phyloP scores from a whole-genome alignment of 2,113 vertebrate species.

The Amia ocellicauda region DNA sequence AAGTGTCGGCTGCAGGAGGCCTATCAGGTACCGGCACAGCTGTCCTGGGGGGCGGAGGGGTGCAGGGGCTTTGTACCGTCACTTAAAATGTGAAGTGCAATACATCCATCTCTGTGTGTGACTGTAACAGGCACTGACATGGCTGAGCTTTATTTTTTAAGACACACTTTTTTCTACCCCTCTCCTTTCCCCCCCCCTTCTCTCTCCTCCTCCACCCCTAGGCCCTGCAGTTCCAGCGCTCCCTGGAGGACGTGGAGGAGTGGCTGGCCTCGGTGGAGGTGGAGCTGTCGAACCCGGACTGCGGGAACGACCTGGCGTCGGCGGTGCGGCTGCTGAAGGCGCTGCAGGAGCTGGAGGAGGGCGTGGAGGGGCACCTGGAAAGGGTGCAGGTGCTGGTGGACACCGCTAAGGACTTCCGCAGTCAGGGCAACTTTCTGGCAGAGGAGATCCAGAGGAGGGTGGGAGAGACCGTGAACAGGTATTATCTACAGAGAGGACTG shows the following conservation, averaged over 20 bases:
- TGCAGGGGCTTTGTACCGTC: too few species aligned
- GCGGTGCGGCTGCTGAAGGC: slow-evolving; percentile 67
- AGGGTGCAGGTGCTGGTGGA: slow-evolving; percentile 62
- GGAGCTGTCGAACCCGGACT: slow-evolving; percentile 56
- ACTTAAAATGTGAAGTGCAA: too few species aligned
- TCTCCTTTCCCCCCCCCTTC: not conserved
- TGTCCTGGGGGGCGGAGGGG: too few species aligned
- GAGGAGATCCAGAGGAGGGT: slow-evolving; percentile 70
- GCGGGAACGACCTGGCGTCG: slow-evolving; percentile 57
- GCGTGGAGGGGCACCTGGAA: slow-evolving; percentile 58
- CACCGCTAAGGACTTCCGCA: slow-evolving; percentile 59
- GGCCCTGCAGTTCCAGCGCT: slow-evolving; percentile 73
- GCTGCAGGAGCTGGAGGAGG: slow-evolving; percentile 74
- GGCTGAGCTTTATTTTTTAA: too few species aligned
- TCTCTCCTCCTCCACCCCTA: slow-evolving; percentile 37
- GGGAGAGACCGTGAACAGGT: slow-evolving; percentile 70
- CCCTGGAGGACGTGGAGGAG: slow-evolving; percentile 70
- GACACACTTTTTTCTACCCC: not conserved
- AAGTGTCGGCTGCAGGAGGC: slow-evolving; percentile 68
- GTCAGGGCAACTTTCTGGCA: slow-evolving; percentile 71
- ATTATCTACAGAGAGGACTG: not conserved
- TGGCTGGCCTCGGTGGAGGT: slow-evolving; percentile 69
- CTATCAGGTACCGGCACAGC: slow-evolving; percentile 60
- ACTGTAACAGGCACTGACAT: too few species aligned
- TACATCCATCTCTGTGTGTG: too few species aligned